Percentiles rank a stretch among this genome's conserved stretches.
These are phyloP conservation scores for Huso huso DNA, from an alignment of 2,797 vertebrate species.

Conservation along the genomic window DNA sequence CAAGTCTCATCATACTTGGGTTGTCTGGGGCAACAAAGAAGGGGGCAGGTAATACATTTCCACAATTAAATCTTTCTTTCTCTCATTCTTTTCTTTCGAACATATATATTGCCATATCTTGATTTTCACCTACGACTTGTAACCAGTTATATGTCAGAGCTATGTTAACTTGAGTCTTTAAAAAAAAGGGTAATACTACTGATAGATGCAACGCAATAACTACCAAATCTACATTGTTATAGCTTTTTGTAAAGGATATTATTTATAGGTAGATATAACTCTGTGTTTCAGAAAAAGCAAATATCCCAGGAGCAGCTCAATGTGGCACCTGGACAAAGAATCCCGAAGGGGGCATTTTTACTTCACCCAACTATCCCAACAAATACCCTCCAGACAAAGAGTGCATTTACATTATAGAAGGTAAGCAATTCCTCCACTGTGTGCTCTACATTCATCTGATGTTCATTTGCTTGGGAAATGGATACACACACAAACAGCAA, in stretches of 20 bases:
- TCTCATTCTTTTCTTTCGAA: not conserved
- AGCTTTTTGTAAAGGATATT: not conserved
- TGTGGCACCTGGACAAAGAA: slow-evolving; percentile 97
- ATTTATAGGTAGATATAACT: slow-evolving; percentile 17
- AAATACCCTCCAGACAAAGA: slow-evolving; percentile 95
- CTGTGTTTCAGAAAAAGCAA: slow-evolving; percentile 73
- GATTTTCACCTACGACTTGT: too few species aligned
- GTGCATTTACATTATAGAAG: slow-evolving; percentile 98
- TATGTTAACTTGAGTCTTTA: too few species aligned
- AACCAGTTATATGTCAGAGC: too few species aligned
- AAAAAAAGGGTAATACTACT: too few species aligned
- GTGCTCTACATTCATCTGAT: not conserved
- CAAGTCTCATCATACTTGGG: slow-evolving; percentile 96
- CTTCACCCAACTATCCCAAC: slow-evolving; percentile 95
- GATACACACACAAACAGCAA: not conserved
- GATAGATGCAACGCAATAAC: too few species aligned
- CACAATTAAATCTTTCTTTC: slow-evolving; percentile 1
- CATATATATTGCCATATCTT: too few species aligned
- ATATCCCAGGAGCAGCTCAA: slow-evolving; percentile 84
- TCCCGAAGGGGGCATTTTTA: slow-evolving; percentile 90
- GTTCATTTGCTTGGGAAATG: not conserved
- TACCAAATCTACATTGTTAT: too few species aligned
- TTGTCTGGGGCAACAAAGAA: slow-evolving; percentile 92
- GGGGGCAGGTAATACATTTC: slow-evolving; percentile 75
- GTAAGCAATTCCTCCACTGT: slow-evolving; percentile 47